Conservation (phyloP, 2,888 invertebrate species). For the Thalpophila matura region DNA sequence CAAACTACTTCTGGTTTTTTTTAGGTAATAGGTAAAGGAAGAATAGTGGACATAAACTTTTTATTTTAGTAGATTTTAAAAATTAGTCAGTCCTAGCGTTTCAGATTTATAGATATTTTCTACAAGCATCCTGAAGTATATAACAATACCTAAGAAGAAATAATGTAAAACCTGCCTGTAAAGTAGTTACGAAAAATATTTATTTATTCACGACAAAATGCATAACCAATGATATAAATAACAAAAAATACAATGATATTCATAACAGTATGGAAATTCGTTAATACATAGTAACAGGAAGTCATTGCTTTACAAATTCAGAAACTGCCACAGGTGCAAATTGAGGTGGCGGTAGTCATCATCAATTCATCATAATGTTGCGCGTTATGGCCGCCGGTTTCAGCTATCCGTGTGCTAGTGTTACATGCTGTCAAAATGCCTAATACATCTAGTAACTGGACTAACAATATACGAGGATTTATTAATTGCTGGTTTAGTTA, state of each 20-base stretch:
- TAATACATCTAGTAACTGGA: constrained; percentile 34
- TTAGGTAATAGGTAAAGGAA: too few relatives aligned
- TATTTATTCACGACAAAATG: background rate
- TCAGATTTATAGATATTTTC: too few relatives aligned
- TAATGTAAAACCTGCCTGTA: too few relatives aligned
- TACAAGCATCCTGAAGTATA: too few relatives aligned
- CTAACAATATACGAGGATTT: constrained; percentile 13
- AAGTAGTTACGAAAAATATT: background rate
- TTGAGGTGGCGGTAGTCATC: constrained; percentile 35
- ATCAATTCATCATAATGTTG: constrained; percentile 52
- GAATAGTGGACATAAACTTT: too few relatives aligned
- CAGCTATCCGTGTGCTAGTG: constrained; percentile 34
- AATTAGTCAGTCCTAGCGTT: background rate
- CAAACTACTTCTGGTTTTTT: too few relatives aligned
- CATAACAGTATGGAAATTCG: background rate
- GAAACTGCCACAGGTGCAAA: constrained; percentile 10
- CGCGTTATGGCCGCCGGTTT: constrained; percentile 36
- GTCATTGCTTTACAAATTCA: constrained; percentile 36
- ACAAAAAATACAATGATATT: background rate
- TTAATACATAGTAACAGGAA: constrained; percentile 15
- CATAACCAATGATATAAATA: background rate
- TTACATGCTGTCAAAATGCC: constrained; percentile 41
- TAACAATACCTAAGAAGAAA: too few relatives aligned
- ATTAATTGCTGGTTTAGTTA: constrained; percentile 16
- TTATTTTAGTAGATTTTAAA: too few relatives aligned